Evolutionary conservation across 2,797 vertebrate genomes (phyloP).

Genomic region (Rhincodon typus): DNA sequence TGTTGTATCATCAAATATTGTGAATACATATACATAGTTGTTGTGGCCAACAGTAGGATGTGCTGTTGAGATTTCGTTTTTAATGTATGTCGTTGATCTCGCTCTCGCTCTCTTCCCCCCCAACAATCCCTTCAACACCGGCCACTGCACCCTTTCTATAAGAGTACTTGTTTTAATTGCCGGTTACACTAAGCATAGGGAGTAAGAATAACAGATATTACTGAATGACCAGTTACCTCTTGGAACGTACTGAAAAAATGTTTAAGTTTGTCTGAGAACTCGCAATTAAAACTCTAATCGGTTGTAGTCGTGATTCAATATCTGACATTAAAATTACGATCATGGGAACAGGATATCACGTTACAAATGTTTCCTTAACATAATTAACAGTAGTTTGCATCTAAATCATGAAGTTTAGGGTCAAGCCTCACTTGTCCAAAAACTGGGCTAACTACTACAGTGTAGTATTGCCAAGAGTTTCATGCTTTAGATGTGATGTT

Average conservation of each 20-base stretch:
- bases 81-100: neutral
- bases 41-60: neutral
- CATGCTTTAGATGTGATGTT: neutral
- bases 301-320: neutral
- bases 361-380: neutral
- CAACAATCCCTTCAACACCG: neutral
- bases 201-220: neutral
- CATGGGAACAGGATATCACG: neutral
- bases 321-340: neutral
- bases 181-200: neutral
- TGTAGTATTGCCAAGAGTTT: neutral
- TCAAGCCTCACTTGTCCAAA: neutral
- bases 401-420: neutral
- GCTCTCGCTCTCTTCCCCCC: no score
- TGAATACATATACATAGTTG: slow-evolving; percentile 6
- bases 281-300: neutral
- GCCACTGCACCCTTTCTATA: neutral
- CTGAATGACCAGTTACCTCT: neutral
- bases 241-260: neutral
- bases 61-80: neutral
- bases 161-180: neutral
- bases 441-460: neutral
- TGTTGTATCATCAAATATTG: slow-evolving; percentile 28
- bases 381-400: neutral
- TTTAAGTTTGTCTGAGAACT: slow-evolving; percentile 4